Evolutionary conservation across 2,888 invertebrate genomes (phyloP), one percentile per base, ranked within the genome.

Genomic region (Spodoptera exigua): DNA sequence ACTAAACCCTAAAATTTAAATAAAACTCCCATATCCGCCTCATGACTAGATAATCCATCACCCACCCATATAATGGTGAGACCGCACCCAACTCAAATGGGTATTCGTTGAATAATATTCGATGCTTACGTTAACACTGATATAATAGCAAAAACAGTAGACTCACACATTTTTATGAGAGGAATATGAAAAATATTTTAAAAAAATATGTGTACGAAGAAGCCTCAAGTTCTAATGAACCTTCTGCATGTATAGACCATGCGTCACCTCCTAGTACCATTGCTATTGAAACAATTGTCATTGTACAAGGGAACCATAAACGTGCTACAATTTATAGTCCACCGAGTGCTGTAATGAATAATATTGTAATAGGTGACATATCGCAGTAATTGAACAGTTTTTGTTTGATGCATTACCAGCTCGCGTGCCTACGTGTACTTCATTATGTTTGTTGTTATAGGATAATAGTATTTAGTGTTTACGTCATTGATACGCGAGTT

Each of bases 221-320:
- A 21, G 2, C 3, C 4, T 21, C 3, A 21, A 5, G 21, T 27
- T 27, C 7, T 0, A 27, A 27, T 16, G 9, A 17, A 37, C 27
- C 46, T 47, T 62, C 46, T 70, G 35, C 16, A 27, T 18, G 13
- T 39, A 0, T 13, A 35, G 40, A 49, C 11, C 18, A 7, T 37
- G 7, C 9, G 41, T 5, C 17, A 34, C 0, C 5, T 14, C 18
- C 44, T 9, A 5, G 34, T 35, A 36, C 32, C 5, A 9, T 21
- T 53, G 21, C 53, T 56, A 56, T 51, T 59, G 40, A 52, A 73
- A 73, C 49, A 59, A 62, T 69, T 68, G 43, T 41, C 27, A 21
- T 36, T 47, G 53, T 53, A 49, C 55, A 58, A 55, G 48, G 39
- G 11, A 34, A 16, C 9, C 17, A 46, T 49, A 73, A 56, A 53